phyloP scores from a whole-genome alignment of 2,888 invertebrate genomes.

The Heteromurus nitidus region DNA sequence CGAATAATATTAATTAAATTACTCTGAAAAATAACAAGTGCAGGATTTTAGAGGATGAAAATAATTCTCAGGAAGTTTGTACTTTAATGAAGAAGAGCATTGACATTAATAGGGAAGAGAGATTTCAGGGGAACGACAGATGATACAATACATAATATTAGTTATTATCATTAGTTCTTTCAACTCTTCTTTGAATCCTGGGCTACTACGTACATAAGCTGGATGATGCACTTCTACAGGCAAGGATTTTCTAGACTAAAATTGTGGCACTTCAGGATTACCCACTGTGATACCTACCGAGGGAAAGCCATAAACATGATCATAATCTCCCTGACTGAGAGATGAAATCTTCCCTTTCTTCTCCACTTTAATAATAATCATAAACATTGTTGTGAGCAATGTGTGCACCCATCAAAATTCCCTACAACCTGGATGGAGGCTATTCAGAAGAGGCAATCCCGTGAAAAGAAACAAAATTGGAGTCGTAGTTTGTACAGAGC shows the following conservation, averaged over 20 bases:
- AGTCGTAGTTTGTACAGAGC: not conserved
- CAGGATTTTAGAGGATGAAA: too few relatives aligned
- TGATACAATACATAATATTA: not conserved
- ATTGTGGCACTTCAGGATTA: slow-evolving; percentile 36
- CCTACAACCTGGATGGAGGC: not conserved
- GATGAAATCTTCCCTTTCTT: not conserved
- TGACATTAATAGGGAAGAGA: slow-evolving; percentile 4
- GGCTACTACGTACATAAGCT: not conserved
- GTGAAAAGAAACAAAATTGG: not conserved
- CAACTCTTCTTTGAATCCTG: not conserved
- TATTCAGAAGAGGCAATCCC: not conserved
- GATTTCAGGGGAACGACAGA: not conserved
- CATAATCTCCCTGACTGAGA: slow-evolving; percentile 40
- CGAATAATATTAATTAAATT: too few relatives aligned
- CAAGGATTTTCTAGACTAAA: slow-evolving; percentile 28
- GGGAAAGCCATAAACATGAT: slow-evolving; percentile 50
- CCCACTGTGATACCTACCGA: not conserved
- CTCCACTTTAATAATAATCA: not conserved
- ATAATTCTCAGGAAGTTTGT: slow-evolving; percentile 18
- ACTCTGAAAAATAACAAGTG: too few relatives aligned
- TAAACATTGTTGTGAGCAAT: slow-evolving; percentile 2
- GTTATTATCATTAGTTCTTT: not conserved
- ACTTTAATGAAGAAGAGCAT: not conserved
- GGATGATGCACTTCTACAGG: not conserved
- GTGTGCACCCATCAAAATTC: not conserved